Base-by-base conservation (phyloP, 2,113 vertebrate genomes). In the Peromyscus leucopus region DNA sequence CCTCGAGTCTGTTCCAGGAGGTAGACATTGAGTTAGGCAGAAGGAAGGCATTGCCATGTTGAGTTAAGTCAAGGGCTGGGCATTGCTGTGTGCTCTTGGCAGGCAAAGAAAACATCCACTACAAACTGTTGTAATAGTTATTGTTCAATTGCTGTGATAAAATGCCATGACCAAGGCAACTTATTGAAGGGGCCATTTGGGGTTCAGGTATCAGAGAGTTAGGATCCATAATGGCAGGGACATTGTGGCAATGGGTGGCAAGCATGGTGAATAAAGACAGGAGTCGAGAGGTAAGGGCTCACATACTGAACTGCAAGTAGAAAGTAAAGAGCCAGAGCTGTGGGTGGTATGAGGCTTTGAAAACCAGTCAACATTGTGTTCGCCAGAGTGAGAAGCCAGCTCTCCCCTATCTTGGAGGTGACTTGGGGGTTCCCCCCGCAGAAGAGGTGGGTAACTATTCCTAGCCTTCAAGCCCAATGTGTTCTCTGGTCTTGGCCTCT, bases 381-480 rank as follows among this genome's bases (percentile, higher is more conserved):
- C 17, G 33, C 4, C 7, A 48, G 13, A n/a, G 42, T 71, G 21
- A 17, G 57, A 3, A 36, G 28, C 65, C 13, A 92, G 59, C 17
- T 8, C 55, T 57, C 15, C 0, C 1, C 82, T 28, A 0, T 33
- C 4, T 17, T 36, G 11, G 61, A 87, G 42, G 24, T 19, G 61
- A 48, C 12, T 0, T 1, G 0, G 0, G 12, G n/a, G n/a, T 21
- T 21, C 0, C 13, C 7, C 12, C 5, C 5, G 65, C 65, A 31
- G 31, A 51, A 26, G 31, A 48, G 61, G 22, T 16, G 57, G 61
- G n/a, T 55, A 7, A 7, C 79, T 72, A 51, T 92, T 91, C 96
- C 94, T 94, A 92, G 75, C 92, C 96, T 95, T 78, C 88, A 42
- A 91, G 74, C 75, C 91, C 93, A 93, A 71, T 87, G 39, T 93